Conservation (phyloP, 2,113 vertebrate genomes). For the Antidorcas marsupialis region DNA sequence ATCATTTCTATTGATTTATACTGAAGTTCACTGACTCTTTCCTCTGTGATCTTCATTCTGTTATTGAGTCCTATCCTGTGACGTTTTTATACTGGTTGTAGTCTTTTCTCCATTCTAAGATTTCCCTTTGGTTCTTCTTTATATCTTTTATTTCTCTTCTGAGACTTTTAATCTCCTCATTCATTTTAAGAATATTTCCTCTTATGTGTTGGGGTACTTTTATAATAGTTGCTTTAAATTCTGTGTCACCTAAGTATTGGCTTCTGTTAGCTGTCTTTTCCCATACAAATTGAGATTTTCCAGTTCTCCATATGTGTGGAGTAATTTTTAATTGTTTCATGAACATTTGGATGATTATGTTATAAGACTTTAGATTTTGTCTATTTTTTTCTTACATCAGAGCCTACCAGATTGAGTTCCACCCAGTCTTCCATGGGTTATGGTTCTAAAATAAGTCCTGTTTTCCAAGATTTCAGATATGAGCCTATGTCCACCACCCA, state of each 20-base stretch:
- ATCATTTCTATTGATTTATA: background rate
- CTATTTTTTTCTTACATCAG: background rate
- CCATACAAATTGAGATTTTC: background rate
- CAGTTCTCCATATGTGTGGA: background rate
- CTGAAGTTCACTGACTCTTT: background rate
- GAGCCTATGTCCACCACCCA: background rate
- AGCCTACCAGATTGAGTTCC: background rate
- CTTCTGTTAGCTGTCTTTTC: background rate
- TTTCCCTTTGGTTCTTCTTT: background rate
- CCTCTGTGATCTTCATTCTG: background rate
- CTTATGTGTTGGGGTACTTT: background rate
- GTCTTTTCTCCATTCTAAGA: background rate
- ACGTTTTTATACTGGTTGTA: background rate
- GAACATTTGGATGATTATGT: background rate
- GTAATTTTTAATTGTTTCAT: background rate
- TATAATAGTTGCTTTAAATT: background rate
- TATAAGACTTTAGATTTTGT: background rate
- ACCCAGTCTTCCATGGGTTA: background rate
- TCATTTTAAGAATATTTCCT: background rate
- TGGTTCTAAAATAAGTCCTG: background rate
- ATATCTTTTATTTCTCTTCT: background rate
- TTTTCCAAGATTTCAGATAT: background rate
- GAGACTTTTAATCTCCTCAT: background rate
- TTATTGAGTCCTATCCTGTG: background rate
- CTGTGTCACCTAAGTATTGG: background rate